Evolutionary conservation across 1,140 invertebrate genomes (phyloP).

Genomic region (Drosophila rhopaloa): DNA sequence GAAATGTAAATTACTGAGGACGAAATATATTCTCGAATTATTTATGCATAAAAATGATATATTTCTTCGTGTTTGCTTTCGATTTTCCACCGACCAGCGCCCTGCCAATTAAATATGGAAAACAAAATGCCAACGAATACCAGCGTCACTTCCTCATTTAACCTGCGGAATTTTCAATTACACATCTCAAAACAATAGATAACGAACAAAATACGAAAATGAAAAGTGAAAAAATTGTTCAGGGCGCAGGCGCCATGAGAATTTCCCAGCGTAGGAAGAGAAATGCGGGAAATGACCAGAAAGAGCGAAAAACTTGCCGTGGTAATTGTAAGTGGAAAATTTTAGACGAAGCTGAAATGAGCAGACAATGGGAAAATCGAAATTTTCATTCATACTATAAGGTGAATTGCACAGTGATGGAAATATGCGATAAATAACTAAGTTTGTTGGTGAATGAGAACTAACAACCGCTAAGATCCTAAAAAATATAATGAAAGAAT

Average conservation of each 20-base stretch:
- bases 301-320: slow-evolving; percentile 16
- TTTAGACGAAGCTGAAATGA: slow-evolving; percentile 54
- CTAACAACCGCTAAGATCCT: too few relatives aligned
- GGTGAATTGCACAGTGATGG: slow-evolving; percentile 70
- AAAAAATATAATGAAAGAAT: too few relatives aligned
- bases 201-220: slow-evolving; percentile 62
- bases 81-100: slow-evolving; percentile 5
- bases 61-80: slow-evolving; percentile 26
- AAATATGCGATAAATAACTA: background rate
- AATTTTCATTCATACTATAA: slow-evolving; percentile 83
- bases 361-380: slow-evolving; percentile 74
- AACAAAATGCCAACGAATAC: slow-evolving; percentile 45
- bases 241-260: slow-evolving; percentile 64
- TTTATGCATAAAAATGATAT: slow-evolving; percentile 52
- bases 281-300: slow-evolving; percentile 2
- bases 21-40: slow-evolving; percentile 22
- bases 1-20: slow-evolving; percentile 71
- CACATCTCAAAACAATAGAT: slow-evolving; percentile 65
- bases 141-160: slow-evolving; percentile 81
- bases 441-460: too few relatives aligned
- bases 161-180: slow-evolving; percentile 82
- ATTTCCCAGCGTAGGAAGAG: slow-evolving; percentile 2
- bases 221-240: slow-evolving; percentile 58
- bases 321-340: slow-evolving; percentile 62
- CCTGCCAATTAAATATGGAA: slow-evolving; percentile 77